Conservation (phyloP, 2,113 vertebrate species). For the Grammomys surdaster region DNA sequence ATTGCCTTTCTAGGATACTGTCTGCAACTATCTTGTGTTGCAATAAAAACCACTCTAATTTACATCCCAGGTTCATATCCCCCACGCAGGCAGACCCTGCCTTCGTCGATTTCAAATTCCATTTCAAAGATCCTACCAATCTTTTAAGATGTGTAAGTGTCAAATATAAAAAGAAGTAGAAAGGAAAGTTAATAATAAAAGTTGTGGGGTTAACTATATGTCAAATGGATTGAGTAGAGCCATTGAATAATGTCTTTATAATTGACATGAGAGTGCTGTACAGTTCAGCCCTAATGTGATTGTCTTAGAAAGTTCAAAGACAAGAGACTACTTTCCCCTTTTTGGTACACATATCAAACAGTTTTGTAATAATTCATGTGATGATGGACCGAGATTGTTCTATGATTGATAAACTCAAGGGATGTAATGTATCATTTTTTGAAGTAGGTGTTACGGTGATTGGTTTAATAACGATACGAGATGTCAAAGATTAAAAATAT, state of each 20-base stretch:
- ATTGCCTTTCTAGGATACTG: slow-evolving; percentile 46
- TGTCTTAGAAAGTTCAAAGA: slow-evolving; percentile 85
- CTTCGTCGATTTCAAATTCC: slow-evolving; percentile 53
- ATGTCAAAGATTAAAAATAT: slow-evolving; percentile 84
- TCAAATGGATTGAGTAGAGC: slow-evolving; percentile 77
- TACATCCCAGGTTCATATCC: slow-evolving; percentile 17
- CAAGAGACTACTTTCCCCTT: slow-evolving; percentile 78
- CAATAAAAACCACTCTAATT: slow-evolving; percentile 54
- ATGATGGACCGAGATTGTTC: slow-evolving; percentile 85
- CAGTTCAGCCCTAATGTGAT: slow-evolving; percentile 81
- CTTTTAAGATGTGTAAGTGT: slow-evolving; percentile 63
- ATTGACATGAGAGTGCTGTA: slow-evolving; percentile 73
- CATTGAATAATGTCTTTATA: slow-evolving; percentile 79
- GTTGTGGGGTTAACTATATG: slow-evolving; percentile 80
- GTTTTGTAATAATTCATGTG: slow-evolving; percentile 85
- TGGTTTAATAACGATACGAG: slow-evolving; percentile 84
- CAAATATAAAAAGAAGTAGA: slow-evolving; percentile 72
- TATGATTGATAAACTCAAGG: slow-evolving; percentile 85
- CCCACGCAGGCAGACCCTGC: background rate
- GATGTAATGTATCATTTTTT: slow-evolving; percentile 82
- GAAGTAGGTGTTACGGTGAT: slow-evolving; percentile 85
- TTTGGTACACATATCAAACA: slow-evolving; percentile 85
- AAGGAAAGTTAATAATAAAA: slow-evolving; percentile 81
- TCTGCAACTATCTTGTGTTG: slow-evolving; percentile 55
- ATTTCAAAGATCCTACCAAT: slow-evolving; percentile 59